Evolutionary conservation across 2,797 vertebrate species (phyloP), one percentile per base, ranked within the genome.

Genomic region (Peromyscus aztecus): DNA sequence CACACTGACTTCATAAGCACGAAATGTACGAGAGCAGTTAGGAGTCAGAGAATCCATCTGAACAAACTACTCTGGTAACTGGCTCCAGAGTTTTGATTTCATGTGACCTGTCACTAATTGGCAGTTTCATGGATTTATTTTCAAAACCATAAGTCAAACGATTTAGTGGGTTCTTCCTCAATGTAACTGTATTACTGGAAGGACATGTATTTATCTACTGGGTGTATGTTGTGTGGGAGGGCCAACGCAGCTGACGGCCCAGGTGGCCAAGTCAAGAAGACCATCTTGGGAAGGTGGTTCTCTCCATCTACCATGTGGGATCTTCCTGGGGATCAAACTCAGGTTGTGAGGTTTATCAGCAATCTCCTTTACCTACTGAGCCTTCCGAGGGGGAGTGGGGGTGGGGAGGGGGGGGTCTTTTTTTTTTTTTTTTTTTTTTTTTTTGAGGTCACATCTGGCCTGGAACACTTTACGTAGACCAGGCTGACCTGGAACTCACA

Each of bases 31-130:
- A 7, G 6, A 0, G 63, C 12, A 1, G 4, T 31, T 52, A 31
- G 29, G 8, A 85, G 19, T 87, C 69, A 37, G 14, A 49, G 0
- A 21, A 57, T 2, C 27, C 49, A 65, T 29, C 7, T 67, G 81
- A 71, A 91, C 16, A 76, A 91, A 93, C 43, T 75, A 52, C 81
- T 89, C 34, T 23, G 63, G 27, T 84, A 83, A 91, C 4, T 80
- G 31, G 63, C 78, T 61, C 67, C 16, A 12, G 75, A 69, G n/a
- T 6, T 59, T 49, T 76, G 67, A 91, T 52, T 95, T 91, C 83
- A 57, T 27, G 24, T 49, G 43, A 55, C 59, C 16, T 67, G 43
- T 61, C 76, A 92, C 49, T 59, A 65, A 84, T 57, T 0, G 37
- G 31, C 27, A 85, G 43, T 46, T 67, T 37, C 6, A 23, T 1